Conservation (phyloP, 2,797 vertebrate genomes). For the Acanthornis magna region DNA sequence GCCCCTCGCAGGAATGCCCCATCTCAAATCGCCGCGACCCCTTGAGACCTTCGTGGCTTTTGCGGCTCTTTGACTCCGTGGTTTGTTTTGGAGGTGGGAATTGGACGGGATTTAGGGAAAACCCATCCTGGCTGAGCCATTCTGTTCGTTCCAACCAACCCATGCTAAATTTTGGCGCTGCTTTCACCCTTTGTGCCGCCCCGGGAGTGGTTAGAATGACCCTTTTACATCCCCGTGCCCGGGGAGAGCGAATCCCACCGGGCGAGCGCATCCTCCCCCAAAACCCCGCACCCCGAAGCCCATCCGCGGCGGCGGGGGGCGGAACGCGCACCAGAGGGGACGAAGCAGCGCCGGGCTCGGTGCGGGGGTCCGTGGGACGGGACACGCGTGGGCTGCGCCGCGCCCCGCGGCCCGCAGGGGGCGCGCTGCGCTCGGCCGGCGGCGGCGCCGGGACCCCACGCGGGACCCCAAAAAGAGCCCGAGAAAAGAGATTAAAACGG, state of each 20-base stretch:
- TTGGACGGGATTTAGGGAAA: neutral
- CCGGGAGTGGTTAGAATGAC: accelerated
- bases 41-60: neutral
- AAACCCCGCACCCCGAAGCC: neutral
- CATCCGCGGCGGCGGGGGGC: neutral
- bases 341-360: neutral
- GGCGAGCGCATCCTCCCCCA: neutral
- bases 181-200: neutral
- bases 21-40: accelerated
- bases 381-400: neutral
- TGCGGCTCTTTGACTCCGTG: accelerated
- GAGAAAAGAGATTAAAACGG: accelerated
- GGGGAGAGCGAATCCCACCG: neutral
- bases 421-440: slow-evolving; percentile 45
- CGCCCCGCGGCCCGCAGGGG: slow-evolving; percentile 52
- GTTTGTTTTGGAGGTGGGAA: neutral
- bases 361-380: no score
- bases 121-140: neutral
- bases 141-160: neutral
- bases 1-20: accelerated
- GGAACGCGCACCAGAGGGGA: neutral
- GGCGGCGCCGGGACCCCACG: neutral
- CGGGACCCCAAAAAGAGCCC: neutral
- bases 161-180: neutral
- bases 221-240: neutral